Base-by-base conservation (phyloP, 2,888 invertebrate species). In the Tryphoninae sp. region DNA sequence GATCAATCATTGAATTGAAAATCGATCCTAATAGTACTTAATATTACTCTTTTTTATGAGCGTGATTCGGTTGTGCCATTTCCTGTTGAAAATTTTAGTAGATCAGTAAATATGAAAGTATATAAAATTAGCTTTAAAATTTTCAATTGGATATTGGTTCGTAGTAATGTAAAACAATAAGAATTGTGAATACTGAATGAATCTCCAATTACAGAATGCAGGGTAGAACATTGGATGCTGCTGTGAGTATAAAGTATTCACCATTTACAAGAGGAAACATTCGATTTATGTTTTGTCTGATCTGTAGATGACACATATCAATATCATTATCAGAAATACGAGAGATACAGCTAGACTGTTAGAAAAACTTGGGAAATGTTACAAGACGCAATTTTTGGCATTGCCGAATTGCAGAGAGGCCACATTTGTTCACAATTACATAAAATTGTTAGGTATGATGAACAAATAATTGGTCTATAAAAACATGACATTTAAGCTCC, bases 191-290 rank as follows among this genome's bases (percentile, higher is more conserved):
- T 79, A 55, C 9, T 49, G 2, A 16, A 61, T 40, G 55, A 40
- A 73, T 76, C 67, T 77, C 8, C 65, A 83, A 51, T 92, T 93
- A 33, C 91, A 95, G 95, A 86, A 94, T 95, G 93, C 93, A 96
- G 53, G 95, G 95, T 0, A 93, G 94, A 74, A 94, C 94, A 84
- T 93, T 94, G 74, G 96, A 95, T 82, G 95, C 95, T 26, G 94
- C 95, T 0, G 95, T 95, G 90, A 94, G 94, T 93, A 84, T 71
- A 67, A 89, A 89, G 53, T 89, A 71, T 55, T 55, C 62, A 51
- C 69, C 49, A 71, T 68, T 49, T 71, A 33, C n/a, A 6, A 33
- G 9, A 62, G n/a, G 23, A 16, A 45, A 72, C 64, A 67, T 64
- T 51, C 8, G 23, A 59, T 75, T n/a, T 13, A 51, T 58, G 40